A percentile compares a stretch with the other conserved stretches of the same genome.
Conservation (phyloP, 2,888 invertebrate genomes). For the Standfussiana lucernea region DNA sequence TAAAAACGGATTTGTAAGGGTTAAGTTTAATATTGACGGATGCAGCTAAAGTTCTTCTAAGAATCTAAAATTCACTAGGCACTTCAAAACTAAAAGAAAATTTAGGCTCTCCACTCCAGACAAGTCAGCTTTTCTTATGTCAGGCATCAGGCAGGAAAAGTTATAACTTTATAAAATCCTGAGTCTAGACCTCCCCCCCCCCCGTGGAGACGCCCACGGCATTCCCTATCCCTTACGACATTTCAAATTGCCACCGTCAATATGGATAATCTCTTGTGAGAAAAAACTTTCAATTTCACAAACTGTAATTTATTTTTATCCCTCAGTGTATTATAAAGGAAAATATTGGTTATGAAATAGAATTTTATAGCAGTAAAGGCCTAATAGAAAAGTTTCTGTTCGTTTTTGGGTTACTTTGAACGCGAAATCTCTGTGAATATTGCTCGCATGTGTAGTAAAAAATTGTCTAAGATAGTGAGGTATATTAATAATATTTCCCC, state of each 20-base stretch:
- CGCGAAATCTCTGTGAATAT: constrained; percentile 12
- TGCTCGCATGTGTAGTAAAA: neutral
- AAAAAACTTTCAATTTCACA: constrained; percentile 52
- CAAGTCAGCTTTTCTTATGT: too few species aligned
- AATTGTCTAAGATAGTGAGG: neutral
- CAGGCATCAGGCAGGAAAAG: too few species aligned
- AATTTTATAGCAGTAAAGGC: constrained; percentile 54
- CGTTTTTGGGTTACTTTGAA: constrained; percentile 33
- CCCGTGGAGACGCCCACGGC: too few species aligned
- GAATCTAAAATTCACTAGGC: too few species aligned
- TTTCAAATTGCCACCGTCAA: constrained; percentile 2
- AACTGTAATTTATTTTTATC: constrained; percentile 56
- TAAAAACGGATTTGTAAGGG: too few species aligned
- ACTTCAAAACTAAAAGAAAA: too few species aligned
- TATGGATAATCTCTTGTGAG: constrained; percentile 43
- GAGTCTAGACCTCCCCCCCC: too few species aligned
- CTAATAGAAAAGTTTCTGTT: constrained; percentile 33
- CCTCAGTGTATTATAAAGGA: constrained; percentile 41
- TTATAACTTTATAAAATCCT: too few species aligned
- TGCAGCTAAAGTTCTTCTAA: too few species aligned
- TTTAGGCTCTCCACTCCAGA: too few species aligned
- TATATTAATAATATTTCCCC: constrained; percentile 18
- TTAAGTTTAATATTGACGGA: too few species aligned
- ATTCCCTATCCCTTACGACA: neutral
- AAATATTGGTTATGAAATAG: constrained; percentile 53